Base-by-base conservation (phyloP, 2,113 vertebrate species). In the Acanthochromis polyacanthus region DNA sequence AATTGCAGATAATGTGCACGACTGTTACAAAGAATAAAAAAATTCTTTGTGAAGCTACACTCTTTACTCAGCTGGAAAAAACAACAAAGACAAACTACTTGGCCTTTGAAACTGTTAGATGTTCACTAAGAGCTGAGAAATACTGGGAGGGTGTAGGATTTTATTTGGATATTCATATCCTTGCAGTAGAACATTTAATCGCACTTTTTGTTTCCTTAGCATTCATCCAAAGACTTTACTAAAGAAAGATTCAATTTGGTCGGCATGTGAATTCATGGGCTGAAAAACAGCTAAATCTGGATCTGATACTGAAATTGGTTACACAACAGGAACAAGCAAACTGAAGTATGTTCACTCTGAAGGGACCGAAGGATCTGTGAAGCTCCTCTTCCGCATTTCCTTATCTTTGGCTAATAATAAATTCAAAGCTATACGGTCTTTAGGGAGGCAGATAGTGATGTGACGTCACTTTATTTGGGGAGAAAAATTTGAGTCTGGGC, bases 401-500 rank as follows among this genome's bases (percentile, higher is more conserved):
- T 85, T 84, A 84, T 91, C 79, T 80, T 17, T 40, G 25, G 12
- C 60, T 80, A 86, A 88, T 83, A 67, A 85, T 86, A 78, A 69
- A 91, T 88, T 84, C 83, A 88, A 89, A 89, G 85, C 71, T 80
- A 50, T 69, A 22, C 15, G 5, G 82, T 81, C 82, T 80, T 71
- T n/a, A 45, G 83, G 81, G 83, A 92, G 56, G 57, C 22, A 71
- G 85, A 90, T 88, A 76, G 45, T 15, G 1, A n/a, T 25, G 30
- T 74, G 72, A 80, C 60, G 61, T 75, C 46, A n/a, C 58, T 80
- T 84, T 51, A 68, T 82, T 76, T 77, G 70, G 25, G 59, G 65
- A 80, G 69, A 61, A 82, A 63, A 64, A 66, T 57, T 56, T 59
- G 22, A 78, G 53, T 69, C 28, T 46, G 12, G 46, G 40, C 58